These are phyloP conservation scores for Rotaria macrura DNA, from an alignment of 2,888 invertebrate species.

Conservation along the genomic window DNA sequence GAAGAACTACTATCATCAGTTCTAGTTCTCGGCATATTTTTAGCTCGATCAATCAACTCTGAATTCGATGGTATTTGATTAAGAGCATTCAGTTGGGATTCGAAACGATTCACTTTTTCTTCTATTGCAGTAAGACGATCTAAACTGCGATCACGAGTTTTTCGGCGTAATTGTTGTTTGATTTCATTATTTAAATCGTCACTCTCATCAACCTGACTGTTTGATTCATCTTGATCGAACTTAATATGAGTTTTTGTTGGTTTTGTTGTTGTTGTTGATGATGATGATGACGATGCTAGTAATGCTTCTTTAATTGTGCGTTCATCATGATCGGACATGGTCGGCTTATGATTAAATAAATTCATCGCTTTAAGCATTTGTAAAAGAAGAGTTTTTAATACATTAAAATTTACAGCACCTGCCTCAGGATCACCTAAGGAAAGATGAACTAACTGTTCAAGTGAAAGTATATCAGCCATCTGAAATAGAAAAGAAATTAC, in stretches of 20 bases:
- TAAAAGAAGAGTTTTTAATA: slow-evolving; percentile 29
- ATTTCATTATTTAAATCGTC: neutral
- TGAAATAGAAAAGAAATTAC: neutral
- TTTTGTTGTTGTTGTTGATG: neutral
- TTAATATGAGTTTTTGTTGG: neutral
- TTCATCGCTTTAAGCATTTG: slow-evolving; percentile 32
- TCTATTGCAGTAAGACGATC: slow-evolving; percentile 28
- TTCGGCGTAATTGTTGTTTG: neutral
- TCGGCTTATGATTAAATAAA: slow-evolving; percentile 28
- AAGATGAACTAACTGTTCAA: slow-evolving; percentile 4
- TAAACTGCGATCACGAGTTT: neutral
- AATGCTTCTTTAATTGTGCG: slow-evolving; percentile 10
- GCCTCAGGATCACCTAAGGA: slow-evolving; percentile 25
- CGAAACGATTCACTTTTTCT: slow-evolving; percentile 31
- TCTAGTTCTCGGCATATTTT: neutral
- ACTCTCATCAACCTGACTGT: neutral
- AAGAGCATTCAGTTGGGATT: slow-evolving; percentile 23
- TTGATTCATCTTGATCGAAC: neutral
- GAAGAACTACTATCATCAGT: neutral
- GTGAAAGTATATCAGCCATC: slow-evolving; percentile 18
- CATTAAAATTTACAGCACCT: slow-evolving; percentile 32
- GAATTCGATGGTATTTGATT: slow-evolving; percentile 28
- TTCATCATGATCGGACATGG: slow-evolving; percentile 10
- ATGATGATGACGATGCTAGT: neutral
- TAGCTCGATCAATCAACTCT: slow-evolving; percentile 25